Evolutionary conservation across 2,113 vertebrate genomes (phyloP).

Genomic region (Glareola pratincola): DNA sequence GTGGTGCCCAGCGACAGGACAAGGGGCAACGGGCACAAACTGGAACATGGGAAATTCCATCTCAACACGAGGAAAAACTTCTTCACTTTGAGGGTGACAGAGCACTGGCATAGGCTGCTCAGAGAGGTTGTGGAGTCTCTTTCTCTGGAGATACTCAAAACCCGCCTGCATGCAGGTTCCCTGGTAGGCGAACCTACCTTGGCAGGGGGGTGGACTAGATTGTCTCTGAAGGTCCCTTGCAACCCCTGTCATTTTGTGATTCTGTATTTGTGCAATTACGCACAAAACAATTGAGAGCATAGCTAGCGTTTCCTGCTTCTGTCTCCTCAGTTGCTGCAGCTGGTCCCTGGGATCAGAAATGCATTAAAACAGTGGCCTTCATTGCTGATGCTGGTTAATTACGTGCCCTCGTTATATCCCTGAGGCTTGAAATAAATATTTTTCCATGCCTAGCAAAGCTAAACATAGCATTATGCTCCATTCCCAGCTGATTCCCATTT

Average conservation of each 20-base stretch:
- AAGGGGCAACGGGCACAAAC: background rate
- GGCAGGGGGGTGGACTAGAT: background rate
- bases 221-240: background rate
- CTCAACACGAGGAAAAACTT: background rate
- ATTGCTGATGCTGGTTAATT: constrained; percentile 17
- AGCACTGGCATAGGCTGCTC: background rate
- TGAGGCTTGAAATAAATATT: constrained; percentile 48
- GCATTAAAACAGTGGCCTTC: background rate
- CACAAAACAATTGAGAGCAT: background rate
- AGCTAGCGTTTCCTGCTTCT: background rate
- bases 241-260: background rate
- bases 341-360: background rate
- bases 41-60: background rate
- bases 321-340: background rate
- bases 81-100: background rate
- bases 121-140: background rate
- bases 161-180: background rate
- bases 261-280: background rate
- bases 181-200: background rate
- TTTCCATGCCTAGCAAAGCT: constrained; percentile 48
- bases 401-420: background rate
- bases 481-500: constrained; percentile 20
- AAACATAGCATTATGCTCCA: constrained; percentile 29
- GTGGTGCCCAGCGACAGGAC: background rate
- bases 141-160: background rate